phyloP scores from a whole-genome alignment of 2,888 invertebrate species.

The Galeopsomyia nigrocyanea region DNA sequence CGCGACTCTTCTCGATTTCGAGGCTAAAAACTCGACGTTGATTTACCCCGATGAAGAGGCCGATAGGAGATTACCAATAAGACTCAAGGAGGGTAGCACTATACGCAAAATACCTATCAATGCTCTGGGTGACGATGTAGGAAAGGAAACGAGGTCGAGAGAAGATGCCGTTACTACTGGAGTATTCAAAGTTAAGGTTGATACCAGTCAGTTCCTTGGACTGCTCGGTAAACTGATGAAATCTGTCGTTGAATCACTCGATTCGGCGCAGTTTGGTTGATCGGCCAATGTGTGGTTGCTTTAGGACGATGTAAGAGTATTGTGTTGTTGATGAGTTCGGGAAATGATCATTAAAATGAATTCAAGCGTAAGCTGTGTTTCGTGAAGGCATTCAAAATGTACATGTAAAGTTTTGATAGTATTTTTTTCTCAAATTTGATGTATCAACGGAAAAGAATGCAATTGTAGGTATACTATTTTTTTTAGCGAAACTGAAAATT shows the following conservation, averaged over 20 bases:
- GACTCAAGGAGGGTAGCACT: conserved; percentile 55
- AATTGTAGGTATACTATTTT: too few relatives aligned
- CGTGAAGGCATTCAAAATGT: background rate
- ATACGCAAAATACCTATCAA: conserved; percentile 53
- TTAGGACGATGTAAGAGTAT: too few relatives aligned
- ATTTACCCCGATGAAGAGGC: conserved; percentile 54
- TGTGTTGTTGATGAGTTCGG: too few relatives aligned
- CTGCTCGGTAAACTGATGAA: conserved; percentile 64
- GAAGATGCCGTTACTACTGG: conserved; percentile 61
- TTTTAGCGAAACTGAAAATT: too few relatives aligned
- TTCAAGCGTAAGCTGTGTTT: too few relatives aligned
- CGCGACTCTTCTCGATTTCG: conserved; percentile 56
- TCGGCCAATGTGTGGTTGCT: background rate
- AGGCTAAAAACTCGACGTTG: conserved; percentile 52
- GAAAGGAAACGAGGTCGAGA: conserved; percentile 47
- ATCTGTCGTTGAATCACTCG: conserved; percentile 63
- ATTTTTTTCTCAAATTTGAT: too few relatives aligned
- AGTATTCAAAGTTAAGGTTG: conserved; percentile 52
- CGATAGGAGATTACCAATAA: conserved; percentile 55
- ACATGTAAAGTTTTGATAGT: background rate
- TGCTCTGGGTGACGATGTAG: conserved; percentile 29
- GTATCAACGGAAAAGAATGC: too few relatives aligned
- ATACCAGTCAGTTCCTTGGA: conserved; percentile 59
- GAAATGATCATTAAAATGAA: too few relatives aligned
- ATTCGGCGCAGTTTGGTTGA: conserved; percentile 62